Evolutionary conservation across 2,113 vertebrate species (phyloP).

Genomic region (Takifugu flavidus): DNA sequence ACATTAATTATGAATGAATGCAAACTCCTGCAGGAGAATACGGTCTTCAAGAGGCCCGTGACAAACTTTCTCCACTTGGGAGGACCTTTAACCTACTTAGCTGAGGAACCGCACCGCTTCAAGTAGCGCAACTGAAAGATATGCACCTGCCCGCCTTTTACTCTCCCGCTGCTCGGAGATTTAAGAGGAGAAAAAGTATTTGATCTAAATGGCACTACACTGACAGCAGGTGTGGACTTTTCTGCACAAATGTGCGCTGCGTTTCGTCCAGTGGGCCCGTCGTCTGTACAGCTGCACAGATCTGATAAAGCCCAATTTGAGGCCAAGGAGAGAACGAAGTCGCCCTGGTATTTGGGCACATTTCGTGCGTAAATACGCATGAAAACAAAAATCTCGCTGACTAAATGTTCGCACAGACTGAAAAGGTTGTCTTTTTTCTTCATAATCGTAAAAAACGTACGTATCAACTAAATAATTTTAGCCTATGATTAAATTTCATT

Average conservation of each 20-base stretch:
- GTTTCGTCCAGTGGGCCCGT: slow-evolving; percentile 4
- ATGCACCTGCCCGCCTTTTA: slow-evolving; percentile 76
- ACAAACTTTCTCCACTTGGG: slow-evolving; percentile 81
- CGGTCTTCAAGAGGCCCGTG: slow-evolving; percentile 79
- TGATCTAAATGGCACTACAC: slow-evolving; percentile 68
- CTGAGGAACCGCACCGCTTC: slow-evolving; percentile 70
- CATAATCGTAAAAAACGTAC: too few relatives aligned
- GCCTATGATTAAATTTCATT: too few relatives aligned
- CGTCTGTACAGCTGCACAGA: neutral
- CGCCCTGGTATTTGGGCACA: neutral
- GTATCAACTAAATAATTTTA: too few relatives aligned
- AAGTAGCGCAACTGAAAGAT: slow-evolving; percentile 76
- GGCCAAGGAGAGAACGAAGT: neutral
- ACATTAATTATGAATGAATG: slow-evolving; percentile 83
- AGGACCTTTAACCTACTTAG: slow-evolving; percentile 82
- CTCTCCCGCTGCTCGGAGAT: slow-evolving; percentile 62
- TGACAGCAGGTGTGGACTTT: slow-evolving; percentile 60
- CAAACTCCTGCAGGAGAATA: slow-evolving; percentile 79
- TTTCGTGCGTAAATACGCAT: slow-evolving; percentile 7
- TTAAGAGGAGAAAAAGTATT: slow-evolving; percentile 68
- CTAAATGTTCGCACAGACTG: neutral
- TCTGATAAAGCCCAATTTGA: neutral
- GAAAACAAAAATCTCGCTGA: neutral
- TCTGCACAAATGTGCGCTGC: slow-evolving; percentile 17
- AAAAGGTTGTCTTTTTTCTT: too few relatives aligned